Percentiles rank a stretch among this genome's conserved stretches.
Evolutionary conservation across 2,797 vertebrate species (phyloP).

Genomic region (Spinibarbus caldwelli): DNA sequence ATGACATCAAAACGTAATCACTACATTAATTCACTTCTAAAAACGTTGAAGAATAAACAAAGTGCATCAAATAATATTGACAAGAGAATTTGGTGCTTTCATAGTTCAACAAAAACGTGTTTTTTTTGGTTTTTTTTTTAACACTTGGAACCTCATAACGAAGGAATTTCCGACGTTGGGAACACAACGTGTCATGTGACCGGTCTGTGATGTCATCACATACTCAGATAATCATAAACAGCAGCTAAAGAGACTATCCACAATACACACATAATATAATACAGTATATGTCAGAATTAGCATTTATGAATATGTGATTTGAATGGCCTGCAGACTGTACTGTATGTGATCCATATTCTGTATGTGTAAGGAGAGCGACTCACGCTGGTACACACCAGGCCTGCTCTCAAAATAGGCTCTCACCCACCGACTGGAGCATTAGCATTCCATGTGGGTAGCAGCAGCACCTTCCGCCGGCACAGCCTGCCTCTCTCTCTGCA

Average conservation of each 20-base stretch:
- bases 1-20: not conserved
- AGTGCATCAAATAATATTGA: not conserved
- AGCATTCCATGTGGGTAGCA: constrained; percentile 70
- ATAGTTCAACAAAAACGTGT: not conserved
- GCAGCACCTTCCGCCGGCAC: constrained; percentile 68
- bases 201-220: not conserved
- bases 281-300: not conserved
- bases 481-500: constrained; percentile 11
- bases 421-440: constrained; percentile 71
- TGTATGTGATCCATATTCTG: constrained; percentile 53
- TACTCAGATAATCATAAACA: not conserved
- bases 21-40: not conserved
- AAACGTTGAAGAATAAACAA: not conserved
- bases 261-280: not conserved
- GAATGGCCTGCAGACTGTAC: constrained; percentile 1
- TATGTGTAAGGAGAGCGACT: constrained; percentile 57
- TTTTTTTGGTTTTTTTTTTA: not conserved
- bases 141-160: not conserved
- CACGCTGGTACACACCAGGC: constrained; percentile 68
- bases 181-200: not conserved
- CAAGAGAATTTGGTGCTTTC: not conserved
- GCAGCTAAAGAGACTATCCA: not conserved
- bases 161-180: not conserved
- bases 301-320: constrained; percentile 11
- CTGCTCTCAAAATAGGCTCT: constrained; percentile 76